Conservation (phyloP, 1,140 invertebrate species). For the Caenorhabditis latens region DNA sequence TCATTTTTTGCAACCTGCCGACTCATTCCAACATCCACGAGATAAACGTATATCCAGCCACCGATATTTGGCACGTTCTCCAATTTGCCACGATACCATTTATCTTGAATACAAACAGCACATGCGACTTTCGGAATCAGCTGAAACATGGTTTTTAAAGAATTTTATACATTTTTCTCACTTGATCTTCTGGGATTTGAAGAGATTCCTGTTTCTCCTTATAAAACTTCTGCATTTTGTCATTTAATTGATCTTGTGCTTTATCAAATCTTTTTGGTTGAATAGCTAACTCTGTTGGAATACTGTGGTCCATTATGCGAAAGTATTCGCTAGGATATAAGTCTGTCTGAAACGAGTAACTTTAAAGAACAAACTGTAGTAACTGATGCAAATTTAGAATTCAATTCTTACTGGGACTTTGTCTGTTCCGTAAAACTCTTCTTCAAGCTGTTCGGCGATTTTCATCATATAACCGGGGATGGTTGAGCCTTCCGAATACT, state of each 20-base stretch:
- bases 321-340: constrained; percentile 20
- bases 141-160: neutral
- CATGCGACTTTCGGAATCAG: constrained; percentile 7
- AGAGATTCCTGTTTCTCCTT: neutral
- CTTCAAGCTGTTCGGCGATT: neutral
- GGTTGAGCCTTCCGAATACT: constrained; percentile 9
- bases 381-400: no score
- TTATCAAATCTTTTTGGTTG: constrained; percentile 38
- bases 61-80: neutral
- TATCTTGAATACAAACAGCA: neutral
- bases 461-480: neutral
- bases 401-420: neutral
- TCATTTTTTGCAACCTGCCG: neutral
- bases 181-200: neutral
- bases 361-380: neutral
- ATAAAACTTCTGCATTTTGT: neutral
- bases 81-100: constrained; percentile 12
- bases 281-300: neutral
- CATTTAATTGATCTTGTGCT: neutral
- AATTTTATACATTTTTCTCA: neutral
- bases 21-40: constrained; percentile 10
- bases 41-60: neutral
- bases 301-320: constrained; percentile 11
- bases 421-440: neutral
- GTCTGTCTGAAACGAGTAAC: neutral